Percentiles rank a stretch among this genome's conserved stretches.
These are phyloP conservation scores for Gymnothorax javanicus DNA, from an alignment of 2,797 vertebrate species.

Conservation along the genomic window DNA sequence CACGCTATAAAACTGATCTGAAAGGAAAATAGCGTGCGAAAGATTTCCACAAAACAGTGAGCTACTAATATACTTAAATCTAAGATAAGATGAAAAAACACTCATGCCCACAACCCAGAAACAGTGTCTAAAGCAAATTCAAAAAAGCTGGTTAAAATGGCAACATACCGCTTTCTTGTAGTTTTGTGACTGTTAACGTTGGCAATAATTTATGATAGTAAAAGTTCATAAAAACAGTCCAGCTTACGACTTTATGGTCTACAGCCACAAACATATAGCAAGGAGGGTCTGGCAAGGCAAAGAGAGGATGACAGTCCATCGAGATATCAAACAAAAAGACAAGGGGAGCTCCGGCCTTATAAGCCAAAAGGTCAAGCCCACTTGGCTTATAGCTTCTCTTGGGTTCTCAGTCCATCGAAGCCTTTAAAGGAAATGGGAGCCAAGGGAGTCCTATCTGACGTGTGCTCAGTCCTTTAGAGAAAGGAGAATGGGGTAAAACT, in stretches of 20 bases:
- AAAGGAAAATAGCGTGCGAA: not conserved
- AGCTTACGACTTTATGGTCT: slow-evolving; percentile 88
- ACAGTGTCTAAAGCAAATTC: slow-evolving; percentile 80
- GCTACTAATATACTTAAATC: not conserved
- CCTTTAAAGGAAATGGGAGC: slow-evolving; percentile 70
- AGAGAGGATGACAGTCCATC: slow-evolving; percentile 79
- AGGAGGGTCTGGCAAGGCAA: slow-evolving; percentile 83
- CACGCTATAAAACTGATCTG: not conserved
- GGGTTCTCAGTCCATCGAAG: slow-evolving; percentile 88
- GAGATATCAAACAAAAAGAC: slow-evolving; percentile 61
- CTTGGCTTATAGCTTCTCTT: slow-evolving; percentile 84
- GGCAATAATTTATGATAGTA: slow-evolving; percentile 87
- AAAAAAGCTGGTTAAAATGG: slow-evolving; percentile 88
- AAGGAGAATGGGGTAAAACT: slow-evolving; percentile 75
- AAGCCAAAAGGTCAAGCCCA: slow-evolving; percentile 62
- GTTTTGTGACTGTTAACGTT: slow-evolving; percentile 90
- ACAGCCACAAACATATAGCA: slow-evolving; percentile 81
- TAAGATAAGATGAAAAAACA: slow-evolving; percentile 30
- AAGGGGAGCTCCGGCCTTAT: slow-evolving; percentile 55
- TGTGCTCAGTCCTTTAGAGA: slow-evolving; percentile 80
- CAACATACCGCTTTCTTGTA: slow-evolving; percentile 98
- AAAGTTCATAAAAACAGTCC: slow-evolving; percentile 96
- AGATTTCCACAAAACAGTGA: not conserved
- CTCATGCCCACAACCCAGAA: slow-evolving; percentile 55
- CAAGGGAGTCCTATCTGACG: slow-evolving; percentile 75